phyloP scores from a whole-genome alignment of 2,797 vertebrate genomes.

The Microctenopoma steveboyesi region DNA sequence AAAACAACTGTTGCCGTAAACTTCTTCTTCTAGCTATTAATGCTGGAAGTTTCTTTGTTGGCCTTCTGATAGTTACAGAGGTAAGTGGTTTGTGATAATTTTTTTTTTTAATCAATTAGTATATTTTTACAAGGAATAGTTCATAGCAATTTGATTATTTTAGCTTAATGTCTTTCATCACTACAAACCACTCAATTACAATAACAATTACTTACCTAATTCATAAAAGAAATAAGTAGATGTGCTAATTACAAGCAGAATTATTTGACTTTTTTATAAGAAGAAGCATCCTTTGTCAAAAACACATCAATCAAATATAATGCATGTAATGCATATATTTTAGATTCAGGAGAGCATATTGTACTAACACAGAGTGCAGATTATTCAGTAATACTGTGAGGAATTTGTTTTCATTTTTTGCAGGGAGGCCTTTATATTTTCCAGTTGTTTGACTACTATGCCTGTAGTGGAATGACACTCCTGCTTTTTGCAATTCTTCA shows the following conservation, averaged over 20 bases:
- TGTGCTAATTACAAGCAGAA: no score
- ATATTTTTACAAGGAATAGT: neutral
- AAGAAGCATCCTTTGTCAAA: no score
- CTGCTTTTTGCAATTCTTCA: constrained; percentile 81
- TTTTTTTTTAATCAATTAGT: neutral
- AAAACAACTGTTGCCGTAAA: constrained; percentile 84
- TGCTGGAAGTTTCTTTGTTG: constrained; percentile 86
- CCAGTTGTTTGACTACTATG: constrained; percentile 85
- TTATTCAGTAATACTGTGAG: neutral
- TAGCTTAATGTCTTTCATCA: no score
- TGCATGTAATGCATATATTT: no score
- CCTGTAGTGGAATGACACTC: constrained; percentile 84
- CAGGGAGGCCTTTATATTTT: constrained; percentile 86
- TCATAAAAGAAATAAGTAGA: no score
- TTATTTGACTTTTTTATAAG: no score
- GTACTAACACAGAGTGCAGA: neutral
- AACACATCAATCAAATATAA: no score
- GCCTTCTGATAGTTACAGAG: constrained; percentile 92
- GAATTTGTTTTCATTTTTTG: constrained; percentile 21
- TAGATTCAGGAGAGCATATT: neutral
- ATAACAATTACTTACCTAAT: no score
- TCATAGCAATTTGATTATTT: no score
- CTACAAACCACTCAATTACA: no score
- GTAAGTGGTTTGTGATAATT: constrained; percentile 72
- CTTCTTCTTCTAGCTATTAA: constrained; percentile 89